Conservation (phyloP, 2,797 vertebrate species). For the Columba guinea region DNA sequence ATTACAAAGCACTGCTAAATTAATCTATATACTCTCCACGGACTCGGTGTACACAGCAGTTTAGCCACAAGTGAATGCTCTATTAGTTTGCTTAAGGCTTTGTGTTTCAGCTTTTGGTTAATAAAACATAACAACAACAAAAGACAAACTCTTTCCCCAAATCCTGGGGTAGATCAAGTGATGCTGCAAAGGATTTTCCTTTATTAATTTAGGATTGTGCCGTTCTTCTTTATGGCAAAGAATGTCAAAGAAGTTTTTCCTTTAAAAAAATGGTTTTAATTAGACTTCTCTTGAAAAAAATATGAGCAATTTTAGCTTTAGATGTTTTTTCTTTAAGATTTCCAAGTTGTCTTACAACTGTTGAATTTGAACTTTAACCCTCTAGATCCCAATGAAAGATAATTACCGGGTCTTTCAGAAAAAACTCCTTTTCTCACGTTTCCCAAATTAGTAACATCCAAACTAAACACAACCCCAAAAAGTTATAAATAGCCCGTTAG, state of each 20-base stretch:
- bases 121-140: neutral
- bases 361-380: conserved; percentile 25
- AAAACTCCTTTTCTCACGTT: conserved; percentile 61
- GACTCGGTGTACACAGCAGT: neutral
- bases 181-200: neutral
- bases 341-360: neutral
- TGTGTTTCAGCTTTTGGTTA: neutral
- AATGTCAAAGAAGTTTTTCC: neutral
- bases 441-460: conserved; percentile 59
- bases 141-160: neutral
- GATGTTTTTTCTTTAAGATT: neutral
- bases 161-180: neutral
- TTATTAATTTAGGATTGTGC: neutral
- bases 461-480: neutral
- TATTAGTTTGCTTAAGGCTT: neutral
- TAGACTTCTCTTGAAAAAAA: neutral
- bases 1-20: conserved; percentile 45
- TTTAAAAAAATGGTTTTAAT: neutral
- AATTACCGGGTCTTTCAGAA: conserved; percentile 22
- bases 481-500: conserved; percentile 34
- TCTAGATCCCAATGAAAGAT: conserved; percentile 18
- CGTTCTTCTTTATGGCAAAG: neutral
- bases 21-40: neutral
- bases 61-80: neutral
- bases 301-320: neutral